A percentile compares a stretch with the other conserved stretches of the same genome.
Conservation (phyloP, 2,888 invertebrate species). For the Coenonympha arcania region DNA sequence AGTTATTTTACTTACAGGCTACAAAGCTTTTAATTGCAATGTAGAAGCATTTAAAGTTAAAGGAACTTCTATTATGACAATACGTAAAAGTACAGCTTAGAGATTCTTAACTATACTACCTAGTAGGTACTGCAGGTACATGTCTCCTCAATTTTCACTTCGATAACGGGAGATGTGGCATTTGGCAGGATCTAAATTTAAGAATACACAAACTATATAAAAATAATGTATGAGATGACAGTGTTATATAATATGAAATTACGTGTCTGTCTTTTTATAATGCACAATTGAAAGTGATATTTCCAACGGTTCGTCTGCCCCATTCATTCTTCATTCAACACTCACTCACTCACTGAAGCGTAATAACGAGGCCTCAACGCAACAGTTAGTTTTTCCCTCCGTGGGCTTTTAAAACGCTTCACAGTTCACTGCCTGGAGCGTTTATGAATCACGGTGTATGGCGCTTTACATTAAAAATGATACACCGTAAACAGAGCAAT, state of each 20-base stretch:
- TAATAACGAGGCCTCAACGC: constrained; percentile 26
- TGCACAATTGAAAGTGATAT: constrained; percentile 27
- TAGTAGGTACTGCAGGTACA: no score
- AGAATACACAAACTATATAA: neutral
- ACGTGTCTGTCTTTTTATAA: constrained; percentile 4
- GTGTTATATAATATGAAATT: neutral
- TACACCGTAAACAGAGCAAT: neutral
- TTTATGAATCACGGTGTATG: constrained; percentile 18
- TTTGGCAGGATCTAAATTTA: neutral
- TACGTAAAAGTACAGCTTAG: no score
- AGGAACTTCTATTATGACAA: no score
- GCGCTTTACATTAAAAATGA: neutral
- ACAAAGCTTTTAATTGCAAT: no score
- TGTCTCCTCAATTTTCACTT: neutral
- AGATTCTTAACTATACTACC: no score
- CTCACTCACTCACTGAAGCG: constrained; percentile 26
- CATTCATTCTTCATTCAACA: constrained; percentile 29
- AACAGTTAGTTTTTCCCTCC: constrained; percentile 25
- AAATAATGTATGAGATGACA: neutral
- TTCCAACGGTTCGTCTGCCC: constrained; percentile 26
- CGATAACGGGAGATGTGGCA: no score
- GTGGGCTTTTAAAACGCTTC: constrained; percentile 18
- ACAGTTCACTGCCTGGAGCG: constrained; percentile 16
- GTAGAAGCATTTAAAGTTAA: no score
- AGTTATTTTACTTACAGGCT: no score